A percentile compares a stretch with the other conserved stretches of the same genome.
Evolutionary conservation across 2,888 invertebrate genomes (phyloP).

Genomic region (Pseudococcus longispinus): DNA sequence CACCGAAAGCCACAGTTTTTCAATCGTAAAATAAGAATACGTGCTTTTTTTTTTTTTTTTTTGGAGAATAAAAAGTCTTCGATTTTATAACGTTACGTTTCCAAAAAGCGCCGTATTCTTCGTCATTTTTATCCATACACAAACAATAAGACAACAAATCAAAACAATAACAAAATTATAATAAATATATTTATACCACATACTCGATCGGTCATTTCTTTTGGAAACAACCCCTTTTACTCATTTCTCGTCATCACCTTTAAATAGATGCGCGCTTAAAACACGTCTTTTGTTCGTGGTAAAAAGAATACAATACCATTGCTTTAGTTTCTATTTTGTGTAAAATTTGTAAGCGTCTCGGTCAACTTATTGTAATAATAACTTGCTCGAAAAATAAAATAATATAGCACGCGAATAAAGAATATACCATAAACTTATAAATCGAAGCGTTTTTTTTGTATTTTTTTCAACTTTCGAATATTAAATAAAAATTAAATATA

Average conservation of each 20-base stretch:
- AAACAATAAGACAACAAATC: slow-evolving; percentile 19
- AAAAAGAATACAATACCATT: not conserved
- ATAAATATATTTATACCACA: slow-evolving; percentile 5
- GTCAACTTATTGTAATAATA: slow-evolving; percentile 12
- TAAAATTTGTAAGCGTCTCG: slow-evolving; percentile 6
- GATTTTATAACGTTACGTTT: no score
- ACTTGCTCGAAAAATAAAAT: slow-evolving; percentile 39
- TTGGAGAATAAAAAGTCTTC: no score
- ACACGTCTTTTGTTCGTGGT: not conserved
- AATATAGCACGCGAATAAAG: slow-evolving; percentile 39
- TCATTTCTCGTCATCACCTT: not conserved
- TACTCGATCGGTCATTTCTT: not conserved
- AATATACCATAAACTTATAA: slow-evolving; percentile 25
- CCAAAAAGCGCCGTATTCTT: not conserved
- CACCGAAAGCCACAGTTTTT: not conserved
- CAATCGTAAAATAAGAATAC: not conserved
- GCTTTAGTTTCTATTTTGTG: not conserved
- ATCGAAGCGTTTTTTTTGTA: slow-evolving; percentile 31
- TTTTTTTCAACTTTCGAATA: not conserved
- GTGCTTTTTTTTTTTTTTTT: not conserved
- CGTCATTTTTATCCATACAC: slow-evolving; percentile 9
- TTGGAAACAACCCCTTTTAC: not conserved
- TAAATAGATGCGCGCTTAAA: not conserved
- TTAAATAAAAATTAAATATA: slow-evolving; percentile 38
- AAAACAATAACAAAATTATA: slow-evolving; percentile 23